phyloP scores from a whole-genome alignment of 1,140 invertebrate genomes.

The Pseudoatta argentina region DNA sequence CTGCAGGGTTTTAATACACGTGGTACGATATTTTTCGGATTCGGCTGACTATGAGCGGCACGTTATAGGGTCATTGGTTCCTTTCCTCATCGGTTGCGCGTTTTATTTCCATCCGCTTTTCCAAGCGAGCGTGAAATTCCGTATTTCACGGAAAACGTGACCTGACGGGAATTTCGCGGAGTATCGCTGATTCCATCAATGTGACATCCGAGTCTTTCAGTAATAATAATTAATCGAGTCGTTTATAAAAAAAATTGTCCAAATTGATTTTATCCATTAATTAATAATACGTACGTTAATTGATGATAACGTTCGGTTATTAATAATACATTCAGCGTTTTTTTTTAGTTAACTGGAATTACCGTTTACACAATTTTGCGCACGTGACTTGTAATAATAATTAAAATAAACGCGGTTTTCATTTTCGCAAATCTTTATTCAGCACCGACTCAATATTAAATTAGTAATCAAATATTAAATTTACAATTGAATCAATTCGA shows the following conservation, averaged over 20 bases:
- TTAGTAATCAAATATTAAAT: constrained; percentile 14
- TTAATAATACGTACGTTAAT: constrained; percentile 1
- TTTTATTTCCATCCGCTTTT: constrained; percentile 58
- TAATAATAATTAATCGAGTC: constrained; percentile 26
- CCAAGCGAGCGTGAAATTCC: constrained; percentile 55
- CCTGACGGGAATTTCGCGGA: constrained; percentile 27
- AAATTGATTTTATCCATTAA: not conserved
- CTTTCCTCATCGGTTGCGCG: constrained; percentile 47
- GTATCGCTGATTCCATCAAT: not conserved
- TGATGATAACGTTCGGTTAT: not conserved
- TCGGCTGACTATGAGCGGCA: constrained; percentile 30
- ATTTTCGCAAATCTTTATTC: constrained; percentile 18
- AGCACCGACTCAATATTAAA: constrained; percentile 20
- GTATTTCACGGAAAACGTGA: constrained; percentile 50
- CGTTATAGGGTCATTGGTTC: constrained; percentile 57
- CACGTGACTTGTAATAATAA: not conserved
- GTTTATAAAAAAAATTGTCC: not conserved
- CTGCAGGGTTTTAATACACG: constrained; percentile 21
- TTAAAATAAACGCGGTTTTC: constrained; percentile 7
- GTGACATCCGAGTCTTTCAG: constrained; percentile 2
- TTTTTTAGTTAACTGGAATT: not conserved
- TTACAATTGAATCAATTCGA: not conserved
- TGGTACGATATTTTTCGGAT: constrained; percentile 38
- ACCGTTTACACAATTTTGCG: not conserved
- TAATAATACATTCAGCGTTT: not conserved